Conservation (phyloP, 1,140 invertebrate genomes). For the Diploscapter pachys region DNA sequence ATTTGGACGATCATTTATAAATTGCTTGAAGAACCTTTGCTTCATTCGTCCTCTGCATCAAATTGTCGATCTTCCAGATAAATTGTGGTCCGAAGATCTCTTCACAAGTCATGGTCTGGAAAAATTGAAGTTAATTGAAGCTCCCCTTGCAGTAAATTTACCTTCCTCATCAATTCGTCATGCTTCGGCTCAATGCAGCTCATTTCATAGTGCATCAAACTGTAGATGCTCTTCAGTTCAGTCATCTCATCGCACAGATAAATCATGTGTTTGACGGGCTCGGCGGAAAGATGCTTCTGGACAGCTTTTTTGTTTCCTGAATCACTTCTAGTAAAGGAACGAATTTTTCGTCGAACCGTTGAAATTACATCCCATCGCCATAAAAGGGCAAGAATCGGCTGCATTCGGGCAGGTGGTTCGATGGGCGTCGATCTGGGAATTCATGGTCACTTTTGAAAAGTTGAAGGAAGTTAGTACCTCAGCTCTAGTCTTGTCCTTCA, state of each 20-base stretch:
- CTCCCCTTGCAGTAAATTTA: neutral
- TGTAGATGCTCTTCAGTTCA: slow-evolving; percentile 24
- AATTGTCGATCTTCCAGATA: slow-evolving; percentile 85
- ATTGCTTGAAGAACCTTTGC: slow-evolving; percentile 60
- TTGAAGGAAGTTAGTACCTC: slow-evolving; percentile 69
- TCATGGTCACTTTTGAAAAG: neutral
- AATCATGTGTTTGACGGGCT: slow-evolving; percentile 74
- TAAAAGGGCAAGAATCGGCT: slow-evolving; percentile 75
- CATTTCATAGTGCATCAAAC: neutral
- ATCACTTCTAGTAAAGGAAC: neutral
- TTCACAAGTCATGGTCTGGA: slow-evolving; percentile 35
- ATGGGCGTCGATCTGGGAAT: slow-evolving; percentile 65
- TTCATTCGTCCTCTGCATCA: slow-evolving; percentile 79
- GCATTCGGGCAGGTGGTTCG: slow-evolving; percentile 78
- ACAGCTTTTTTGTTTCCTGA: slow-evolving; percentile 16
- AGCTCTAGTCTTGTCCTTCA: slow-evolving; percentile 73
- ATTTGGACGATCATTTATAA: neutral
- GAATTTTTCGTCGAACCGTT: slow-evolving; percentile 64
- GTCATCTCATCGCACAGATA: slow-evolving; percentile 71
- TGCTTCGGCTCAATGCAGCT: neutral
- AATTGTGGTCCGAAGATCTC: slow-evolving; percentile 69
- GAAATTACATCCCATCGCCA: slow-evolving; percentile 84
- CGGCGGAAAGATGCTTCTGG: slow-evolving; percentile 75
- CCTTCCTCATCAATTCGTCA: slow-evolving; percentile 1
- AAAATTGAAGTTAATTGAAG: neutral